These are phyloP conservation scores for Girardinus metallicus DNA, from an alignment of 2,797 vertebrate genomes.

Conservation along the genomic window DNA sequence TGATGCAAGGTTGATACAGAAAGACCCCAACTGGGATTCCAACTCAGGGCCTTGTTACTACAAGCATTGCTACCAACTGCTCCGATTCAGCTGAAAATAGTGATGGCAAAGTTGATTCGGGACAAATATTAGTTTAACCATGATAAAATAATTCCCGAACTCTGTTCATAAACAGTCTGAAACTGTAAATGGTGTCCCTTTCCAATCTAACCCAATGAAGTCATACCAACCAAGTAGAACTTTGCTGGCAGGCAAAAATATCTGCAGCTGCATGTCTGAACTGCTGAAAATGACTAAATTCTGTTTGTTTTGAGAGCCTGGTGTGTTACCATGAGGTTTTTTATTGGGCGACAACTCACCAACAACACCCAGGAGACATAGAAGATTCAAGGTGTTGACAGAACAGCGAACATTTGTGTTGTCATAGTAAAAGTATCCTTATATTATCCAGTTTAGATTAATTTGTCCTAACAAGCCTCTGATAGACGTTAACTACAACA, in stretches of 20 bases:
- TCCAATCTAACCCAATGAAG: not conserved
- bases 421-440: not conserved
- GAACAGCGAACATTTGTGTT: not conserved
- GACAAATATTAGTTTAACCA: not conserved
- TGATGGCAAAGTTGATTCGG: not conserved
- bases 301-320: not conserved
- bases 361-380: not conserved
- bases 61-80: not conserved
- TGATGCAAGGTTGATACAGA: not conserved
- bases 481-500: not conserved
- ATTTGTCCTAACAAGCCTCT: slow-evolving; percentile 2
- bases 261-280: not conserved
- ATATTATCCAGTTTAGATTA: not conserved
- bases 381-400: not conserved
- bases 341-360: not conserved
- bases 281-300: not conserved
- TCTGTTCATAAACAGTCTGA: not conserved
- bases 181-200: not conserved
- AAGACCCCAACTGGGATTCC: not conserved
- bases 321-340: not conserved
- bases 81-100: not conserved
- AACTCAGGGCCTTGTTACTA: not conserved
- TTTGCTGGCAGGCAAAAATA: not conserved
- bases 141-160: not conserved
- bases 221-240: not conserved